A percentile compares a stretch with the other conserved stretches of the same genome.
These are phyloP conservation scores for Atta texana DNA, from an alignment of 1,140 invertebrate genomes.

Conservation along the genomic window DNA sequence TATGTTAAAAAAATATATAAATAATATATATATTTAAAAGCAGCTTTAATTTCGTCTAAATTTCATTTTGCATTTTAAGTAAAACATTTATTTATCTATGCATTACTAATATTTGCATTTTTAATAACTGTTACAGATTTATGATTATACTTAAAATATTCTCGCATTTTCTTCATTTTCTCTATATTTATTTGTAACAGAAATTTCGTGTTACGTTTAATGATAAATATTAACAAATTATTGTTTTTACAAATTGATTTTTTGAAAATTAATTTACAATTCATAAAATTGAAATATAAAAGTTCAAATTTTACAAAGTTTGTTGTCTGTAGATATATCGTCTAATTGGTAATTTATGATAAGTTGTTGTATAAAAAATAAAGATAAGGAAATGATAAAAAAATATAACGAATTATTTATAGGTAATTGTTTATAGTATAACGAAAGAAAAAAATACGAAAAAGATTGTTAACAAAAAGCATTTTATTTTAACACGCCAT, in stretches of 20 bases:
- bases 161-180: not conserved
- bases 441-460: slow-evolving; percentile 6
- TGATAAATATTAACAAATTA: not conserved
- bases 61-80: not conserved
- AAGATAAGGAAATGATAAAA: slow-evolving; percentile 2
- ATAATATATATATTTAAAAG: slow-evolving; percentile 7
- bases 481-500: slow-evolving; percentile 34
- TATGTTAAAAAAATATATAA: too few species aligned
- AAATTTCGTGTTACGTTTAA: not conserved
- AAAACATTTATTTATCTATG: not conserved
- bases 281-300: not conserved
- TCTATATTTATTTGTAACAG: not conserved
- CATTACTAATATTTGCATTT: not conserved
- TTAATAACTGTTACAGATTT: not conserved
- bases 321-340: not conserved
- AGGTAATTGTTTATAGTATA: not conserved
- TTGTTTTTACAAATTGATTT: not conserved
- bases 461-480: not conserved
- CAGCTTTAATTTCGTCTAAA: not conserved
- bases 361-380: not conserved
- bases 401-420: not conserved
- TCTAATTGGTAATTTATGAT: not conserved
- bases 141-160: not conserved
- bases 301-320: not conserved
- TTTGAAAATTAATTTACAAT: not conserved